Evolutionary conservation across 2,888 invertebrate species (phyloP).

Genomic region (Sepioteuthis lessoniana): DNA sequence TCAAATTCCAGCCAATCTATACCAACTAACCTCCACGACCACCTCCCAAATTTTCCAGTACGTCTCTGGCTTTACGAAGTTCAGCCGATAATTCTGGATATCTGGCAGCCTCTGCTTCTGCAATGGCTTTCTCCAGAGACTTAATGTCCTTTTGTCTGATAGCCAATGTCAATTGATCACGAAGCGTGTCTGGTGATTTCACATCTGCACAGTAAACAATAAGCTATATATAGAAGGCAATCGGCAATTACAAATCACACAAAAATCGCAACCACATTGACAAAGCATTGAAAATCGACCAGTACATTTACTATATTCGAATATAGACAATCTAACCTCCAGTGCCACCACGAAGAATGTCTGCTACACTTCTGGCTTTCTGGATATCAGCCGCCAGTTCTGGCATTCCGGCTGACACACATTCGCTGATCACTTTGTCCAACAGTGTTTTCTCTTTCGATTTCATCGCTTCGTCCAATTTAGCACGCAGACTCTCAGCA

Average conservation of each 20-base stretch:
- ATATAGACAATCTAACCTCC: too few species aligned
- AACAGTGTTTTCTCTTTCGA: too few species aligned
- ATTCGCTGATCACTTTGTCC: too few species aligned
- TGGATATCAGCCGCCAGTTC: too few species aligned
- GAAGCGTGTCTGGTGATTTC: background rate
- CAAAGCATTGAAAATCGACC: background rate
- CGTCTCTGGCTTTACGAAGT: conserved; percentile 25
- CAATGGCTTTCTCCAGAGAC: background rate
- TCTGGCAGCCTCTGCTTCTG: background rate
- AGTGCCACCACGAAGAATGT: too few species aligned
- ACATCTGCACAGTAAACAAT: background rate
- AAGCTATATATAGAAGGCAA: background rate
- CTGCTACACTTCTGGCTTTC: too few species aligned
- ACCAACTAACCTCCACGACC: conserved; percentile 37
- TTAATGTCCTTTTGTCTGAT: conserved; percentile 34
- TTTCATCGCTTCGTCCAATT: too few species aligned
- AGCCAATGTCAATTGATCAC: conserved; percentile 34
- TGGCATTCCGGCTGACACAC: background rate
- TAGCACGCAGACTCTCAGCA: too few species aligned
- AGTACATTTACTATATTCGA: too few species aligned
- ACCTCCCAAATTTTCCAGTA: background rate
- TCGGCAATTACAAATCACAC: background rate
- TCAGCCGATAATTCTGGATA: conserved; percentile 36
- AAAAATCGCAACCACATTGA: background rate
- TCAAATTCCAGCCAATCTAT: too few species aligned